Conservation (phyloP, 2,888 invertebrate species). For the Pachycephus smyrnensis region DNA sequence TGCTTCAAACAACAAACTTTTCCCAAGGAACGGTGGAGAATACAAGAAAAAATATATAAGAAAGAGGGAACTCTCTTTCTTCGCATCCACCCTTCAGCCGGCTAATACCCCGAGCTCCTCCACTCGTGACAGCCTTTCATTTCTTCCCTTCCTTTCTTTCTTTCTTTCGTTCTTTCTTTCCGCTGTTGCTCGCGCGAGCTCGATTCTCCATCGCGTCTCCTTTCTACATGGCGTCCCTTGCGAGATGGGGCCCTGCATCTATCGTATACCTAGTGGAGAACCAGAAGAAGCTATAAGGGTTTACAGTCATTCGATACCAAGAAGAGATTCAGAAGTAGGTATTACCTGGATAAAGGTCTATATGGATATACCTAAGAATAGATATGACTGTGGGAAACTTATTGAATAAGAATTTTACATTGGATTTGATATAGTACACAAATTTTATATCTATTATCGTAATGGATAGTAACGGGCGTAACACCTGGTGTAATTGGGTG, state of each 20-base stretch:
- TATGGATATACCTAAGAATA: not conserved
- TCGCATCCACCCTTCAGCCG: constrained; percentile 66
- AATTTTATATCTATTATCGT: not conserved
- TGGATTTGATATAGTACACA: not conserved
- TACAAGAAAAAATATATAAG: constrained; percentile 65
- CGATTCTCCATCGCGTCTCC: not conserved
- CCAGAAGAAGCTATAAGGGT: not conserved
- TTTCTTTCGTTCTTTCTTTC: constrained; percentile 16
- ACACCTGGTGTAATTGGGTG: not conserved
- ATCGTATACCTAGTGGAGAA: not conserved
- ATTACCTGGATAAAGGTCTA: not conserved
- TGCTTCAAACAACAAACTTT: constrained; percentile 76
- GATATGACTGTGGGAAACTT: not conserved
- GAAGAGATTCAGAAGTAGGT: not conserved
- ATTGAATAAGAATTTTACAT: not conserved
- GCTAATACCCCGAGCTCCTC: constrained; percentile 59
- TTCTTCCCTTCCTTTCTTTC: constrained; percentile 49
- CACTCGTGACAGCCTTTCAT: constrained; percentile 60
- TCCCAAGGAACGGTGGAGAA: constrained; percentile 70
- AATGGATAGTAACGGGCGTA: not conserved
- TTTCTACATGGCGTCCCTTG: not conserved
- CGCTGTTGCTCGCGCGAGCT: constrained; percentile 23
- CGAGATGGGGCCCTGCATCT: not conserved
- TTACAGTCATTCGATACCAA: not conserved
- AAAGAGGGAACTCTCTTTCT: constrained; percentile 65